Conservation (phyloP, 2,888 invertebrate species). For the Drosophila neotestacea region DNA sequence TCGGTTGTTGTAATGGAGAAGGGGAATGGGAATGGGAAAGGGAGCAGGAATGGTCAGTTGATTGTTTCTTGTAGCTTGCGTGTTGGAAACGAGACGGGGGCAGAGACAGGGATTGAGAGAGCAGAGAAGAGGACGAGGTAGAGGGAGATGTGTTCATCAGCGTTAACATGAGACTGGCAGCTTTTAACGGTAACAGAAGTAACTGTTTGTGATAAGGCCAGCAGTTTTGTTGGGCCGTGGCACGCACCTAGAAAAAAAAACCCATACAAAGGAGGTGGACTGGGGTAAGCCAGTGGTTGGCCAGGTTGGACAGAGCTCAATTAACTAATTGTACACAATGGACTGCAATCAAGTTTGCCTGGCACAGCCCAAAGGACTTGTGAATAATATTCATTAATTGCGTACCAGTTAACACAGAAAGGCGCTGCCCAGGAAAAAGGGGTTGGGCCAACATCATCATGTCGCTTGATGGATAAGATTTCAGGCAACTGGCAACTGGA, state of each 20-base stretch:
- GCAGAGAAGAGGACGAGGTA: background rate
- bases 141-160: conserved; percentile 61
- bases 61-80: conserved; percentile 63
- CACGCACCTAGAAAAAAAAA: conserved; percentile 43
- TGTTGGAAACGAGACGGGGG: conserved; percentile 40
- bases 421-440: conserved; percentile 34
- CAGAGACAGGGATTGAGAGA: conserved; percentile 2
- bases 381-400: conserved; percentile 65
- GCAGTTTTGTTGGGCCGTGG: conserved; percentile 22
- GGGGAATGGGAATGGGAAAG: conserved; percentile 21
- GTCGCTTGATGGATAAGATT: conserved; percentile 76
- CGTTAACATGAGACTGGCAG: conserved; percentile 61
- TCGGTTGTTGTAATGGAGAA: conserved; percentile 10
- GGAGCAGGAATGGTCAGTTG: conserved; percentile 50
- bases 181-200: conserved; percentile 61
- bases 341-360: conserved; percentile 56
- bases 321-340: conserved; percentile 79
- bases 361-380: conserved; percentile 36
- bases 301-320: conserved; percentile 53
- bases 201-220: conserved; percentile 61
- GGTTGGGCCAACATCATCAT: conserved; percentile 57
- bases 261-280: background rate
- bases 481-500: conserved; percentile 43
- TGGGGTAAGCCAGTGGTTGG: conserved; percentile 41
- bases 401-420: conserved; percentile 54